These are phyloP conservation scores for Mercenaria mercenaria DNA, from an alignment of 1,140 invertebrate genomes.

Conservation along the genomic window DNA sequence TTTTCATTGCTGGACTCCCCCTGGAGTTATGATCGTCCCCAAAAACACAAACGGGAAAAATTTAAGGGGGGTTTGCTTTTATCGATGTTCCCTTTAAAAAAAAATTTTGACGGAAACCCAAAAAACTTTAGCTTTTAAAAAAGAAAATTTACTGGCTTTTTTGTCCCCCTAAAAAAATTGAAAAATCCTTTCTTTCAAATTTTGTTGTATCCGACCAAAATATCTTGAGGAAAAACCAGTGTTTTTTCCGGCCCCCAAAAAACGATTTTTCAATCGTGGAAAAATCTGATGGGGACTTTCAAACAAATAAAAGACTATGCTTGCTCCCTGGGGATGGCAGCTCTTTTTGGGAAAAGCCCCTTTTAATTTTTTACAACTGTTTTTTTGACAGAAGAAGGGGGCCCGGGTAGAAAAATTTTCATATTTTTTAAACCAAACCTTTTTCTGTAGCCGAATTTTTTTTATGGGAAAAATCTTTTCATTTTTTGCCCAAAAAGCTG, in stretches of 20 bases:
- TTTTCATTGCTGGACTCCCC: constrained; percentile 35
- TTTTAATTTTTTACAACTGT: constrained; percentile 63
- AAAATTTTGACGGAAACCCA: constrained; percentile 65
- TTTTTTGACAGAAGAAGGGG: constrained; percentile 44
- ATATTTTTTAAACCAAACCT: constrained; percentile 77
- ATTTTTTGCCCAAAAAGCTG: constrained; percentile 78
- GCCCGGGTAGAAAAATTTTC: constrained; percentile 65
- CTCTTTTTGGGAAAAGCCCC: constrained; percentile 72
- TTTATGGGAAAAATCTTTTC: constrained; percentile 81
- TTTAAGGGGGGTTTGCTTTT: constrained; percentile 52
- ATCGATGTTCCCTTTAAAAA: not conserved
- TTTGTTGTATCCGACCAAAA: constrained; percentile 72
- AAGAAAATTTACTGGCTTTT: constrained; percentile 64
- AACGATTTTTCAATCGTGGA: constrained; percentile 76
- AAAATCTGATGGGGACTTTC: constrained; percentile 68
- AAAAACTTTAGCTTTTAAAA: constrained; percentile 46
- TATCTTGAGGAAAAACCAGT: constrained; percentile 61
- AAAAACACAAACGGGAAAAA: constrained; percentile 38
- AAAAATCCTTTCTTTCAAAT: constrained; percentile 65
- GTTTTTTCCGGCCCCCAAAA: constrained; percentile 61
- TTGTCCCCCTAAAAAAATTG: constrained; percentile 36
- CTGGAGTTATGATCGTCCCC: constrained; percentile 51
- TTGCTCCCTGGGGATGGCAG: constrained; percentile 74
- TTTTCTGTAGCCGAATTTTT: constrained; percentile 79
- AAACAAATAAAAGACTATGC: constrained; percentile 60